phyloP scores from a whole-genome alignment of 2,113 vertebrate species.

The Athene noctua region DNA sequence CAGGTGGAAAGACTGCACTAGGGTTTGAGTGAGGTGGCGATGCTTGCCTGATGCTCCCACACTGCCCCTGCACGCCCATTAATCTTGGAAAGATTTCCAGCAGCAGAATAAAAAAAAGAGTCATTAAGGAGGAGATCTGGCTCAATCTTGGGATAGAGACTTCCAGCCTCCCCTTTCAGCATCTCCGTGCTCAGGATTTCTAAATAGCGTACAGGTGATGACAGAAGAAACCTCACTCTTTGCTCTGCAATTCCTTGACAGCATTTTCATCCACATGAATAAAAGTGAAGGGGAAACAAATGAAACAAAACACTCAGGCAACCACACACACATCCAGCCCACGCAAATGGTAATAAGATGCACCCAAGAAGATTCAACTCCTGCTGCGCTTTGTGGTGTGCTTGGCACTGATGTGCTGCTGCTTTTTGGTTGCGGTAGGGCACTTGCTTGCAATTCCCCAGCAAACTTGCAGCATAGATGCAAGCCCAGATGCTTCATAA shows the following conservation, averaged over 20 bases:
- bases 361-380: neutral
- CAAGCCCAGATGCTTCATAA: neutral
- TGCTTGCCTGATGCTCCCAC: neutral
- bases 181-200: neutral
- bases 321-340: neutral
- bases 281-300: neutral
- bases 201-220: fast-evolving
- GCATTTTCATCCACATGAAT: neutral
- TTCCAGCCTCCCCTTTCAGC: neutral
- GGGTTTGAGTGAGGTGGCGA: neutral
- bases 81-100: neutral
- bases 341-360: neutral
- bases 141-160: neutral
- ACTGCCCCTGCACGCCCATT: neutral
- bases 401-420: neutral
- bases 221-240: neutral
- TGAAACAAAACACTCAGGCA: neutral
- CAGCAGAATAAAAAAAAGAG: neutral
- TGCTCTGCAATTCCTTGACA: neutral
- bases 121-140: neutral
- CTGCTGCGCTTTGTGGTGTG: neutral
- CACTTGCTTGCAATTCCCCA: neutral
- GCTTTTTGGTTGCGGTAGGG: neutral
- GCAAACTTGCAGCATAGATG: neutral
- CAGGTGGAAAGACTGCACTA: neutral